These are phyloP conservation scores for Nomia melanderi DNA, from an alignment of 1,140 invertebrate species.

Conservation along the genomic window DNA sequence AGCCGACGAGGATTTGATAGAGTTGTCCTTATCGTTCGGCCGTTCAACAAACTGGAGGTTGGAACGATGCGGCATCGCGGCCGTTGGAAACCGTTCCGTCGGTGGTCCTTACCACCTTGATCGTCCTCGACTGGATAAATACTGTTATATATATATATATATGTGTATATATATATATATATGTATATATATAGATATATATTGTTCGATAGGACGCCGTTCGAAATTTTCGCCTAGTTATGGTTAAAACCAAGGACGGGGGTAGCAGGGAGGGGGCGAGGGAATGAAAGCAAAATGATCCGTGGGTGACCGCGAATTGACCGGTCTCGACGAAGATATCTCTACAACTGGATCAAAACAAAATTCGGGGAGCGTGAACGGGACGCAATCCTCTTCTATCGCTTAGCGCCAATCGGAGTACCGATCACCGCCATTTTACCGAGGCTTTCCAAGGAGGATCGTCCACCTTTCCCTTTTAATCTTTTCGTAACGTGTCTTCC, in stretches of 20 bases:
- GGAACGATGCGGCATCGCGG: conserved; percentile 71
- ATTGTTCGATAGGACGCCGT: conserved; percentile 8
- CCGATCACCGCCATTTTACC: conserved; percentile 78
- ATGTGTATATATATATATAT: not conserved
- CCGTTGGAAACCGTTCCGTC: conserved; percentile 43
- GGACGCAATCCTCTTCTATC: conserved; percentile 64
- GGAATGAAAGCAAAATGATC: conserved; percentile 30
- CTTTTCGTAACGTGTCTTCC: conserved; percentile 23
- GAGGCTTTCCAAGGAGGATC: conserved; percentile 52
- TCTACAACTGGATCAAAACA: conserved; percentile 56
- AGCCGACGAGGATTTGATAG: conserved; percentile 50
- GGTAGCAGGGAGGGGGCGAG: not conserved
- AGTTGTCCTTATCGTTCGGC: conserved; percentile 49
- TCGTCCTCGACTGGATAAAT: conserved; percentile 36
- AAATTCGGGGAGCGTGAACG: conserved; percentile 61
- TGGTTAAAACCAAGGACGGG: conserved; percentile 9
- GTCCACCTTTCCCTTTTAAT: conserved; percentile 46
- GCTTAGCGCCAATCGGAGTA: conserved; percentile 69
- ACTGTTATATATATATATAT: not conserved
- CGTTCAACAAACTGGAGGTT: conserved; percentile 65
- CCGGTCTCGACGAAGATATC: conserved; percentile 3
- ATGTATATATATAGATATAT: not conserved
- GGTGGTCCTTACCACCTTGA: conserved; percentile 38
- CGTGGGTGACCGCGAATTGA: conserved; percentile 23
- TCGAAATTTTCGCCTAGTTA: conserved; percentile 14